Conservation (phyloP, 2,113 vertebrate species). For the Phoenicopterus ruber region DNA sequence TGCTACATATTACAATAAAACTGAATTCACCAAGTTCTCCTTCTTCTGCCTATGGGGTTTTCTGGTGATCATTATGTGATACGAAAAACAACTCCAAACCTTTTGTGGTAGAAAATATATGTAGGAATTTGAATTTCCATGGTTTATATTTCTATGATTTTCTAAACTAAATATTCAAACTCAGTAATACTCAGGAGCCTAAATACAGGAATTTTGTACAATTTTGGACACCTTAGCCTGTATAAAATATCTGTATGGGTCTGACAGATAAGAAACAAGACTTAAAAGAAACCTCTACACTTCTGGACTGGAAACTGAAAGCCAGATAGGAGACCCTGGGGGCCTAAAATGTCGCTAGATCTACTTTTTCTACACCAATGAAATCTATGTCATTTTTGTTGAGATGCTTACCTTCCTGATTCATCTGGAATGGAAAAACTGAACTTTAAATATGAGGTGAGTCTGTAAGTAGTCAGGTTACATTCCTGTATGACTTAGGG, state of each 20-base stretch:
- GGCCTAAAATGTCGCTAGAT: not conserved
- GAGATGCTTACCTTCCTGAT: not conserved
- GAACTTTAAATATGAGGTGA: not conserved
- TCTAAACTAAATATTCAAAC: not conserved
- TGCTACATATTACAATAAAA: not conserved
- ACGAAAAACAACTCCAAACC: not conserved
- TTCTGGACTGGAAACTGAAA: not conserved
- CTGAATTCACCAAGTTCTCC: not conserved
- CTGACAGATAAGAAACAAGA: not conserved
- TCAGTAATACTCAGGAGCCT: not conserved
- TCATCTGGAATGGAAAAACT: not conserved
- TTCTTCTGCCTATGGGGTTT: not conserved
- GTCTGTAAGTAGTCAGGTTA: not conserved
- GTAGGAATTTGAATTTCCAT: not conserved
- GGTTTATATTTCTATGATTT: not conserved
- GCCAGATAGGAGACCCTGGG: not conserved
- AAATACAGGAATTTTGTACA: not conserved
- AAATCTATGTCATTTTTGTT: not conserved
- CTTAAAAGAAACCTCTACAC: not conserved
- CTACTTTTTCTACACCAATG: not conserved
- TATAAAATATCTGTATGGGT: not conserved
- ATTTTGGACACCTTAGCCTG: not conserved
- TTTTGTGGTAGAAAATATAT: not conserved
- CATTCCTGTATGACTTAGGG: not conserved
- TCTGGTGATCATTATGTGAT: not conserved